Base-by-base conservation (phyloP, 2,113 vertebrate species). In the Apteryx owenii region DNA sequence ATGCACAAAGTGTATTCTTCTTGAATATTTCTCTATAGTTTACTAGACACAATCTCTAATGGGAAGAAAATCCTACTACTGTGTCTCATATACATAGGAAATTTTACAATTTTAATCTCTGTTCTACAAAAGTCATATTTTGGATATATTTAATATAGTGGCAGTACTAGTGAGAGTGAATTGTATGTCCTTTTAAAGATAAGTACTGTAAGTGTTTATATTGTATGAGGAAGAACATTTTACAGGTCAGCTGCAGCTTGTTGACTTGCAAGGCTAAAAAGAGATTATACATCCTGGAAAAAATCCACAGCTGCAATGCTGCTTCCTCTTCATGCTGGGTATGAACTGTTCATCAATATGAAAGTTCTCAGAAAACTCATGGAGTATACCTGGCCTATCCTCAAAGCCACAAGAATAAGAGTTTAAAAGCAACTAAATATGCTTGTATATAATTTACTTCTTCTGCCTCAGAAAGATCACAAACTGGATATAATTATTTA, bases 1-100 rank as follows among this genome's bases (percentile, higher is more conserved):
- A 89, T 42, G 61, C 70, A 93, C 70, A 85, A 72, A 82, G 51
- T 38, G 3, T 80, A 65, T 89, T 83, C 81, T 91, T 33, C 78
- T 88, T 91, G 89, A 94, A 72, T 81, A 60, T 78, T 88, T 65
- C 94, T 95, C 46, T 68, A 76, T n/a, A 66, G 36, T 80, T 97
- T 85, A 89, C 44, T 68, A 82, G 73, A 54, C 58, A 77, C n/a
- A 46, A 9, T 21, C 69, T 86, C 51, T 79, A 65, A 66, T 61
- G 85, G 46, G 56, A 90, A 82, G 73, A 58, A 96, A 77, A 91
- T 77, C 70, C 58, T 73, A 58, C 53, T 71, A 7, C 36, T 25
- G n/a, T 18, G 33, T 58, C 83, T 91, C 77, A 53, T 73, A 88
- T 86, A 69, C 75, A 87, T 81, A 72, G 19, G 36, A 56, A 23